Evolutionary conservation across 2,888 invertebrate species (phyloP).

Genomic region (Chesias legatella): DNA sequence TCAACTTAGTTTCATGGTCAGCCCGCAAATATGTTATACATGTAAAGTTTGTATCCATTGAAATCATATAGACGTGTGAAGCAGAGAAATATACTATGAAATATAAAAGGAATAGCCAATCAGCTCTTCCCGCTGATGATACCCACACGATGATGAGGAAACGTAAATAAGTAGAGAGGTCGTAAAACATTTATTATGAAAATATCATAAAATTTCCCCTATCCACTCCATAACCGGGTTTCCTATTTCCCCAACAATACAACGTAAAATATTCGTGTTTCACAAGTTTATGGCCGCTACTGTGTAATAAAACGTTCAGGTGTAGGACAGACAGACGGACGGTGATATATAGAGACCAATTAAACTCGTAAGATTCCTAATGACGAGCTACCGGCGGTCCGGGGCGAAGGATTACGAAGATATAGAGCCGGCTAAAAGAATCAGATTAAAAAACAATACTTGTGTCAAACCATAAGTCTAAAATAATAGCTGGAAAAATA

Average conservation of each 20-base stretch:
- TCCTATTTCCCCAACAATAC: constrained; percentile 24
- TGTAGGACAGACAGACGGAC: constrained; percentile 45
- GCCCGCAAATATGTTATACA: no score
- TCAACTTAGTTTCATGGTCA: no score
- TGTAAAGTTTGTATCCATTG: no score
- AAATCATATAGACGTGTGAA: no score
- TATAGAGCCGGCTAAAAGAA: constrained; percentile 24
- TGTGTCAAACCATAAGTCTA: no score
- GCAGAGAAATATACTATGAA: no score
- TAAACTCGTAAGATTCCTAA: constrained; percentile 65
- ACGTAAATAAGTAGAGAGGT: no score
- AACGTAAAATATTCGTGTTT: constrained; percentile 55
- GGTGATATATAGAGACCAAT: constrained; percentile 71
- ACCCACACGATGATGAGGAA: background rate
- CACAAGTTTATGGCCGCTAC: constrained; percentile 71
- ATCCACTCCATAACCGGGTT: constrained; percentile 7
- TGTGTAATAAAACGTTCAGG: constrained; percentile 60
- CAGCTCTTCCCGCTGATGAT: background rate
- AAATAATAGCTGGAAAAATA: no score
- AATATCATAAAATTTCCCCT: constrained; percentile 11
- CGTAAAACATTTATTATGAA: background rate
- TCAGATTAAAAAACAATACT: no score
- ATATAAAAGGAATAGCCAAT: no score
- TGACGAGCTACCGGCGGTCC: constrained; percentile 62
- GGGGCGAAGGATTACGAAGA: constrained; percentile 25